Conservation (phyloP, 2,113 vertebrate genomes). For the Brevimyrus niger region DNA sequence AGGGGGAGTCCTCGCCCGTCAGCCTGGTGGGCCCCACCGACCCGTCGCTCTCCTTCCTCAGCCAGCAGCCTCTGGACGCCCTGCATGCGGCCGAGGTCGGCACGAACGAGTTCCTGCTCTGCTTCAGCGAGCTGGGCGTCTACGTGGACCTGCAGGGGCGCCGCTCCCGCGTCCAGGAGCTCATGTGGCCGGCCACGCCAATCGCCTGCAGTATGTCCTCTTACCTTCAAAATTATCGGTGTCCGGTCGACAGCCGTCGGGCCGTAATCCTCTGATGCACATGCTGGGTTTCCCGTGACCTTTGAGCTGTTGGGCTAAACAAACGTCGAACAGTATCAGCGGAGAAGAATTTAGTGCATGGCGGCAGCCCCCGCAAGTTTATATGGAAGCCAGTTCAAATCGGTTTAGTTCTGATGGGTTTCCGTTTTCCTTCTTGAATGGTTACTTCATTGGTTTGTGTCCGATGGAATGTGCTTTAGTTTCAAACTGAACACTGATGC, state of each 20-base stretch:
- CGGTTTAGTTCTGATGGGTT: background rate
- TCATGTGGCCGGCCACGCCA: slow-evolving; percentile 94
- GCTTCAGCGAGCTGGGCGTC: slow-evolving; percentile 92
- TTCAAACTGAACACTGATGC: background rate
- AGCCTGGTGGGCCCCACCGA: slow-evolving; percentile 85
- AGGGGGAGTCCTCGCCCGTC: slow-evolving; percentile 84
- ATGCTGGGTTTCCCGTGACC: background rate
- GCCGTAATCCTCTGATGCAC: background rate
- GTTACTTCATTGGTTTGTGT: background rate
- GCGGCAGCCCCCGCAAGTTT: background rate
- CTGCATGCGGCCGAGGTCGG: slow-evolving; percentile 84
- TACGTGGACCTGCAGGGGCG: slow-evolving; percentile 91
- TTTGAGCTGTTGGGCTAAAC: background rate
- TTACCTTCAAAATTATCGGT: background rate
- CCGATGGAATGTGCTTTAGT: background rate
- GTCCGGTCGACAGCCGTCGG: background rate
- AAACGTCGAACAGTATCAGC: background rate
- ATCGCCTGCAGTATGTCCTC: slow-evolving; percentile 85
- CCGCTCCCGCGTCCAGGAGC: slow-evolving; percentile 81
- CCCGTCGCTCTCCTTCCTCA: slow-evolving; percentile 85
- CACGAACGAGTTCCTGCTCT: slow-evolving; percentile 80
- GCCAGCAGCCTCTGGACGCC: slow-evolving; percentile 83
- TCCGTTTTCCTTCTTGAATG: background rate
- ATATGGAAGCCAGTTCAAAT: background rate
- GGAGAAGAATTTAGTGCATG: background rate